phyloP scores from a whole-genome alignment of 92 coral and sea anemone species.

The Parazoanthus darwini region DNA sequence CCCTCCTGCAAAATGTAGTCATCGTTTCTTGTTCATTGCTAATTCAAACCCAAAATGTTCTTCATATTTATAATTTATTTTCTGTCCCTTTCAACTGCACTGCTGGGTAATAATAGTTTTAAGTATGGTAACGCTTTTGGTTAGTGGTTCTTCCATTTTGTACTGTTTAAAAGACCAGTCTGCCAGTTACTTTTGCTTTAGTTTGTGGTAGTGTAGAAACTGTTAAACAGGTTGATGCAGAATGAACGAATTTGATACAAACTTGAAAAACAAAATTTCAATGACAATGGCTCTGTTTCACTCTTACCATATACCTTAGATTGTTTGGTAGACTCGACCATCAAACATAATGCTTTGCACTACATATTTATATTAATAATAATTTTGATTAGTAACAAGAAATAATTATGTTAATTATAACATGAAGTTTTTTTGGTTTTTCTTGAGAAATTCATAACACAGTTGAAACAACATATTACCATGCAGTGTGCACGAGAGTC shows the following conservation, averaged over 20 bases:
- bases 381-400: too few relatives aligned
- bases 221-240: background rate
- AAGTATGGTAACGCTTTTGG: background rate
- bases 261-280: background rate
- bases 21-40: background rate
- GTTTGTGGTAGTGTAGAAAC: background rate
- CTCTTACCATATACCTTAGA: background rate
- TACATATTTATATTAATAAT: too few relatives aligned
- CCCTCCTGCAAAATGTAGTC: background rate
- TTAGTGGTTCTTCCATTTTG: background rate
- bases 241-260: too few relatives aligned
- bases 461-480: too few relatives aligned
- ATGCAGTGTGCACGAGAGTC: too few relatives aligned
- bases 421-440: too few relatives aligned
- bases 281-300: background rate
- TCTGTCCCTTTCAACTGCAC: background rate
- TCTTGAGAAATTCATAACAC: too few relatives aligned
- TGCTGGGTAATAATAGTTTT: background rate
- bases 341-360: background rate
- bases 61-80: background rate
- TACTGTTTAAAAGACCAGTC: background rate
- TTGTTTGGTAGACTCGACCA: background rate
- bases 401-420: too few relatives aligned
- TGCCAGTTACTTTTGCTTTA: background rate
- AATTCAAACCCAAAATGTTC: too few relatives aligned